Base-by-base conservation (phyloP, 2,797 vertebrate species). In the Garrulus glandarius region DNA sequence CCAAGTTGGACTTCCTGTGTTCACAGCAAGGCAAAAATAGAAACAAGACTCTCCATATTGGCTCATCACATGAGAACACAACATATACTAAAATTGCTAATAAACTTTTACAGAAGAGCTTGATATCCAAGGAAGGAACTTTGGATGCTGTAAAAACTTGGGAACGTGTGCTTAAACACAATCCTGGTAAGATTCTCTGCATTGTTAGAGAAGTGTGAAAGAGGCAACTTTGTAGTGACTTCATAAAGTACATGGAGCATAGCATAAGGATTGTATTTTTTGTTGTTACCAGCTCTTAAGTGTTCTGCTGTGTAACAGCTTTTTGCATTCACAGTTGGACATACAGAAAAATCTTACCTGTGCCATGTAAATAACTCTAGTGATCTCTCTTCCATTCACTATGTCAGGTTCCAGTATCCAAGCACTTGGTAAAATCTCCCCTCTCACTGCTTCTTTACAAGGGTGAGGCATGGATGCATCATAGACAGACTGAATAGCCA, bases 351-450 rank as follows among this genome's bases (percentile, higher is more conserved):
- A 20, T 76, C 93, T 96, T 97, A 99, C 99, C 98, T 99, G 99
- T 77, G 98, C 97, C 97, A 99, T 97, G 96, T 98, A 99, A 89
- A 99, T 91, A 76, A 99, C 98, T 96, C 98, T 98, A 88, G 99
- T 99, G 79, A 98, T 85, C 37, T 99, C 98, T 93, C 97, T 98
- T 88, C 98, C 98, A 6, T 98, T 91, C 24, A 95, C 80, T n/a
- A 79, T 97, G 32, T 98, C 96, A 47, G 99, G 98, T 95, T 99
- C 99, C 80, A 99, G 97, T 93, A 99, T 92, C 99, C 99, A 99
- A 86, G 99, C 99, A 29, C 99, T 99, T 89, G 99, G 99, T 96
- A 99, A 97, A 97, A 99, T 98, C 96, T 99, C 99, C 37, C 99
- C 99, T 60, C 99, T 98, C 70, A 99, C 97, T 44, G 98, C 98